Conservation (phyloP, 2,113 vertebrate genomes). For the Halcyon senegalensis region DNA sequence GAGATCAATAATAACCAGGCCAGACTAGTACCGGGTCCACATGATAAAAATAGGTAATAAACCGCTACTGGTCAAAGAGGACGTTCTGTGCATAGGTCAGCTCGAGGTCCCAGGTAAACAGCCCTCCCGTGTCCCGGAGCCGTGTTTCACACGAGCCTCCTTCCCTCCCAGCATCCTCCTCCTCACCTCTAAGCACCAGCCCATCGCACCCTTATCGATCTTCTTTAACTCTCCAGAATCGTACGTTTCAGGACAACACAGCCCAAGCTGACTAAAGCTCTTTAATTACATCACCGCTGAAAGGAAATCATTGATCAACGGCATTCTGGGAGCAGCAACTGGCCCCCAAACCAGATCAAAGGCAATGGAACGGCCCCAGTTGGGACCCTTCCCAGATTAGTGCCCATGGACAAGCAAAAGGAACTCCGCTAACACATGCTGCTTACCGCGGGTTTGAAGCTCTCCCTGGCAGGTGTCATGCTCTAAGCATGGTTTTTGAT, state of each 20-base stretch:
- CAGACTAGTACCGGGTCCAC: neutral
- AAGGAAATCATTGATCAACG: conserved; percentile 91
- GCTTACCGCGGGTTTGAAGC: conserved; percentile 65
- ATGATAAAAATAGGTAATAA: conserved; percentile 29
- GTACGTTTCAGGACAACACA: conserved; percentile 81
- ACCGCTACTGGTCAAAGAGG: conserved; percentile 37
- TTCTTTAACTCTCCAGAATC: conserved; percentile 80
- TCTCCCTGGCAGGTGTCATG: conserved; percentile 77
- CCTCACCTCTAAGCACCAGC: conserved; percentile 55
- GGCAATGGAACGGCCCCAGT: conserved; percentile 82
- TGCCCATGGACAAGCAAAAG: conserved; percentile 63
- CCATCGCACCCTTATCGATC: conserved; percentile 84
- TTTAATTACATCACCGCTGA: conserved; percentile 92
- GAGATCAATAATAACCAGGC: conserved; percentile 4
- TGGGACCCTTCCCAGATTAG: conserved; percentile 76
- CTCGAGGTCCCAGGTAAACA: conserved; percentile 70
- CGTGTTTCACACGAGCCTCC: neutral
- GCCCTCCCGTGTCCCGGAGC: conserved; percentile 67
- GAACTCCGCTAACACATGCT: conserved; percentile 57
- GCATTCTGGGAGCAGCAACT: conserved; percentile 88
- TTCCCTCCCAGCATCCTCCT: conserved; percentile 62
- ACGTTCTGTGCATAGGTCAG: conserved; percentile 60
- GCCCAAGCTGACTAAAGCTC: conserved; percentile 80
- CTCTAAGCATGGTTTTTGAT: conserved; percentile 79
- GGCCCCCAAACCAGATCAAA: conserved; percentile 87